Evolutionary conservation across 2,888 invertebrate genomes (phyloP), one percentile per base, ranked within the genome.

Genomic region (Stegophylla sp.): DNA sequence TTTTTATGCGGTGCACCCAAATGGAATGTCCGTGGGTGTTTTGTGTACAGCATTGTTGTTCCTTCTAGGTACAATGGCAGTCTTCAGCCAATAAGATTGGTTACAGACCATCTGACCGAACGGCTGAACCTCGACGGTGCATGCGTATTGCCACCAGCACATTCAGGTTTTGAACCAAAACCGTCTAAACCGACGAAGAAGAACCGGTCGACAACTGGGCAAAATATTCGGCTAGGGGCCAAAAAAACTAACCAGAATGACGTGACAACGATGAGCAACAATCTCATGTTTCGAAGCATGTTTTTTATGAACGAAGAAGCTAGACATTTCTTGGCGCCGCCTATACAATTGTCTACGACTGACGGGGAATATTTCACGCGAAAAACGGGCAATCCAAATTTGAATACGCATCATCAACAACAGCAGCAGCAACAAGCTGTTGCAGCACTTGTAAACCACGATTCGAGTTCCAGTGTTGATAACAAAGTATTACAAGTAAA

Each of bases 221-320:
- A 53, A 53, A n/a, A 63, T 34, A 64, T 75, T 75, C 64, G 66
- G 75, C 75, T 63, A 34, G 69, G 23, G 59, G 66, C 79, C 79
- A 79, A 71, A 59, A 79, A 63, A 13, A 48, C n/a, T 41, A 20
- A 79, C 28, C 79, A 79, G 69, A 79, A 79, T 79, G 79, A 79
- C 48, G 79, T 79, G 79, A 79, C 79, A 43, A 71, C 79, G 69
- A 84, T 84, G 84, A 85, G 84, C 69, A 85, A 84, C 71, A 85
- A 85, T 83, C 83, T 85, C 61, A 84, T 85, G 84, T 84, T 84
- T 81, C 83, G 84, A 76, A 84, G 84, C 81, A 85, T 85, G 85
- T 85, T 85, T 83, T 84, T 85, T 82, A 85, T 85, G 84, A 85
- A 84, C 79, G 85, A 85, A 82, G 85, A 85, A 81, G 84, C 85